Conservation (phyloP, 2,888 invertebrate genomes). For the Epistrophella euchroma region DNA sequence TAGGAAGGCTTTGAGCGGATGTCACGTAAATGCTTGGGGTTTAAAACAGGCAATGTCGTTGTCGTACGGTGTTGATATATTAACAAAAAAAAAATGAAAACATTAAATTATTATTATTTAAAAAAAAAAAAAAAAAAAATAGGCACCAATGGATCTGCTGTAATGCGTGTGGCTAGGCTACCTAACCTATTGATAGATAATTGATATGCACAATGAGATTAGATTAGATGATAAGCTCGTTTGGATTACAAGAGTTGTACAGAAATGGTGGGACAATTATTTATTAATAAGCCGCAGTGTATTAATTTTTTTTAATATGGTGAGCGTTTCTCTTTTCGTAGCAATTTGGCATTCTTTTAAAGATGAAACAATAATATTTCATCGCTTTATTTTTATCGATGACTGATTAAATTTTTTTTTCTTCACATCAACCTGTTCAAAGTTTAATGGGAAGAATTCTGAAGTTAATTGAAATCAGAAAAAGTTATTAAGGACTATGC, state of each 20-base stretch:
- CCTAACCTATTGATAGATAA: constrained; percentile 9
- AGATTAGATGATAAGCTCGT: constrained; percentile 54
- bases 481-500: no score
- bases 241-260: constrained; percentile 28
- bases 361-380: background rate
- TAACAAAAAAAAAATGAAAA: constrained; percentile 40
- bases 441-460: no score
- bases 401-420: no score
- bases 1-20: constrained; percentile 65
- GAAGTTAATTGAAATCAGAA: no score
- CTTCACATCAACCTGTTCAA: no score
- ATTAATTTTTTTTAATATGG: background rate
- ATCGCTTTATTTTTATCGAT: no score
- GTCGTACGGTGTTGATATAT: constrained; percentile 59
- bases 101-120: background rate
- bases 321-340: background rate
- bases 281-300: no score
- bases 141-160: constrained; percentile 12
- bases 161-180: constrained; percentile 45
- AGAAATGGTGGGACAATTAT: constrained; percentile 29
- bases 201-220: constrained; percentile 36
- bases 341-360: background rate
- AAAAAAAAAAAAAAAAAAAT: constrained; percentile 1
- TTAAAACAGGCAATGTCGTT: constrained; percentile 49
- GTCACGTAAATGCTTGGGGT: constrained; percentile 59